phyloP scores from a whole-genome alignment of 2,888 invertebrate genomes.

The Cataglyphis altisquamis region DNA sequence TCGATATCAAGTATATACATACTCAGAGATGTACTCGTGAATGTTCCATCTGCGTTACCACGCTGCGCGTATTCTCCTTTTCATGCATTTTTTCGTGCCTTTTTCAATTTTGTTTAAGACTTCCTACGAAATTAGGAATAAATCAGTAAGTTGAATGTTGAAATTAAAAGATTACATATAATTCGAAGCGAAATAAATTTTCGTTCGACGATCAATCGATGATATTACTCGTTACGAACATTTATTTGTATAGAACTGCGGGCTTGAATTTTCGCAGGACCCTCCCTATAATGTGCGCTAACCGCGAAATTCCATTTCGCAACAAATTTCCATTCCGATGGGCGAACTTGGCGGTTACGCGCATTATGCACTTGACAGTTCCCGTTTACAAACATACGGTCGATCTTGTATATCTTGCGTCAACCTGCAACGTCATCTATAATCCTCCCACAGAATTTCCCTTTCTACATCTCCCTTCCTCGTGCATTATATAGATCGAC shows the following conservation, averaged over 20 bases:
- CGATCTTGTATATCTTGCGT: constrained; percentile 5
- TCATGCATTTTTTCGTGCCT: neutral
- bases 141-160: neutral
- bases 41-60: neutral
- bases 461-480: neutral
- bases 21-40: neutral
- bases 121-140: neutral
- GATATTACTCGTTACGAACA: neutral
- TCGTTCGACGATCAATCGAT: neutral
- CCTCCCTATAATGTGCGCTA: neutral
- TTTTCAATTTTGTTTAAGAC: neutral
- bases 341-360: neutral
- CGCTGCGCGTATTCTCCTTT: neutral
- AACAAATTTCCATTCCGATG: constrained; percentile 25
- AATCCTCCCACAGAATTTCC: neutral
- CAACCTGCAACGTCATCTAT: neutral
- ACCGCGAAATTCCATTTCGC: constrained; percentile 21
- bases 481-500: neutral
- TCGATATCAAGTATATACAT: neutral
- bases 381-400: no score
- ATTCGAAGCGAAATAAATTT: neutral
- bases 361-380: constrained; percentile 36
- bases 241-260: neutral
- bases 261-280: constrained; percentile 17
- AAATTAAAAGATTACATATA: neutral